Evolutionary conservation across 1,140 invertebrate genomes (phyloP).

Genomic region (Drosophila parabipectinata): DNA sequence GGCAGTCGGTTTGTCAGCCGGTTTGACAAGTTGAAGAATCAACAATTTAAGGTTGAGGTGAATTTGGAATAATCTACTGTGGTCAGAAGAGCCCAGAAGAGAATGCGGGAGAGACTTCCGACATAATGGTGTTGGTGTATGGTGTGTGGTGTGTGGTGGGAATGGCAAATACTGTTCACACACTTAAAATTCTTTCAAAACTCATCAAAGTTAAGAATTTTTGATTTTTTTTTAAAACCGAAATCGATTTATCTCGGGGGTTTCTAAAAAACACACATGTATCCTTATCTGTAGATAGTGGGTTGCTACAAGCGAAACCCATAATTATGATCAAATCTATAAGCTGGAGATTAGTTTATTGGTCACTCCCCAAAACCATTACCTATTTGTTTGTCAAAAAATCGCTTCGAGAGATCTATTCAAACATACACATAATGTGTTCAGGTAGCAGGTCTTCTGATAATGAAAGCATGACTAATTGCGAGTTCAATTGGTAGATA

Average conservation of each 20-base stretch:
- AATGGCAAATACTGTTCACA: slow-evolving; percentile 11
- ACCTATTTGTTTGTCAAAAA: neutral
- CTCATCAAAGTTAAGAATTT: slow-evolving; percentile 1
- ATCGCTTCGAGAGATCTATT: neutral
- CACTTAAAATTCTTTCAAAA: slow-evolving; percentile 28
- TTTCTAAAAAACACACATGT: neutral
- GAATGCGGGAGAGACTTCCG: slow-evolving; percentile 39
- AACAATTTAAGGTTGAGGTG: slow-evolving; percentile 82
- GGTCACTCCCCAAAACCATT: neutral
- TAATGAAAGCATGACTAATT: slow-evolving; percentile 41
- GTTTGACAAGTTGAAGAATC: slow-evolving; percentile 81
- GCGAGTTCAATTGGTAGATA: slow-evolving; percentile 18
- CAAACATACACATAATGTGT: neutral
- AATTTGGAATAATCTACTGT: slow-evolving; percentile 53
- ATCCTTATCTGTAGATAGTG: neutral
- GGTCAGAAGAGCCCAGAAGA: slow-evolving; percentile 25
- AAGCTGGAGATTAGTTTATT: neutral
- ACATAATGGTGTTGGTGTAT: neutral
- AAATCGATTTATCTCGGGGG: neutral
- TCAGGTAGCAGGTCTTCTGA: slow-evolving; percentile 10
- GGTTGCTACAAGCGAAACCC: neutral
- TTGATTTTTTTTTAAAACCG: slow-evolving; percentile 1
- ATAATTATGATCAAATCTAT: neutral
- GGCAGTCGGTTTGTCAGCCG: slow-evolving; percentile 75
- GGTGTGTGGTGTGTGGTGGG: slow-evolving; percentile 20